Evolutionary conservation across 2,113 vertebrate species (phyloP), one percentile per base, ranked within the genome.

Genomic region (Typhlomys cinereus): DNA sequence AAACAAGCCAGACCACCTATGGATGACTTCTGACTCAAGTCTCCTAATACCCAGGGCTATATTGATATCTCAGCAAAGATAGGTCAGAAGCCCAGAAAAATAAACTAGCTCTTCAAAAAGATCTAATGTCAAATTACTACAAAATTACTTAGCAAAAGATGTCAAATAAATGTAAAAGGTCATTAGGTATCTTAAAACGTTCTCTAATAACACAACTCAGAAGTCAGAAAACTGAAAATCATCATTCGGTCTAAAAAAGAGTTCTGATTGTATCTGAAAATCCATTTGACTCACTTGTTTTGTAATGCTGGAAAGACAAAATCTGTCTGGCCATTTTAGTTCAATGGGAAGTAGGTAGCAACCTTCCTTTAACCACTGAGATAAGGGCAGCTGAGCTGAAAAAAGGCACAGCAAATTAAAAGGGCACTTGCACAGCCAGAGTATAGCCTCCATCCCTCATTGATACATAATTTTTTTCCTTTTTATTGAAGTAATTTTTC

Each of bases 191-290:
- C 90, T 95, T 93, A 67, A 1, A 74, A 21, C 31, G 44, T 71
- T 83, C 23, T 82, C 20, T 61, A 84, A 52, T 83, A 90, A 54
- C n/a, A 84, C 0, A 61, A 9, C 7, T 83, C 29, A 74, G 73
- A 83, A 69, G 17, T 34, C 5, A 85, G 39, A 83, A 88, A 92
- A 82, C 36, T 61, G 36, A 95, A 64, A 90, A 70, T 46, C 12
- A 29, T 36, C 17, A 52, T 80, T 81, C 83, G 14, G 2, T 79
- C 69, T 88, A 81, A 90, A 93, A 94, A 50, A n/a, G 74, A 94
- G 46, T 7, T 86, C 73, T 92, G 85, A 84, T 95, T 83, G 95
- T 75, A 93, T 64, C 82, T 92, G 79, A 81, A 78, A 92, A 93
- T 83, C 13, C 52, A 92, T 83, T 94, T 93, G 70, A 14, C 29